These are phyloP conservation scores for Heteractis magnifica DNA, from an alignment of 92 coral and sea anemone genomes.

Conservation along the genomic window DNA sequence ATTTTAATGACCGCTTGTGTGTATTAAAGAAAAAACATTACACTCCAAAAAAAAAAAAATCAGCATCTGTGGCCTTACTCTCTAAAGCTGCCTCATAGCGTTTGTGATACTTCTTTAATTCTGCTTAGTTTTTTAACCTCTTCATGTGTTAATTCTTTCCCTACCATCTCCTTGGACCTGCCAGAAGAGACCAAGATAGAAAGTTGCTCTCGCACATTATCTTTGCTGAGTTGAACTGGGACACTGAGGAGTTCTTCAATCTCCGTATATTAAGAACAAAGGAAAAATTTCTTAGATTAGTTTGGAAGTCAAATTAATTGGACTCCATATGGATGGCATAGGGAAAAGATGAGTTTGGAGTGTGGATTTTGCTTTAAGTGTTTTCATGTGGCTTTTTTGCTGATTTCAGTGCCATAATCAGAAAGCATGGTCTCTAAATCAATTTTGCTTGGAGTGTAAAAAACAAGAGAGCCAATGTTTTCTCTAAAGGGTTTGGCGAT, in stretches of 20 bases:
- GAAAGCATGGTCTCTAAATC: not conserved
- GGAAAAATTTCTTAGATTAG: too few relatives aligned
- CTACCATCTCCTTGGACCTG: slow-evolving; percentile 24
- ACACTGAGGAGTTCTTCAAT: not conserved
- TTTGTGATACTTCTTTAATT: slow-evolving; percentile 5
- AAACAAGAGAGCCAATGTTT: not conserved
- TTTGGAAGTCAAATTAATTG: too few relatives aligned
- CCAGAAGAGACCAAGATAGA: slow-evolving; percentile 1
- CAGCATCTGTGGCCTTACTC: slow-evolving; percentile 10
- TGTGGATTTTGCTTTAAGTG: not conserved
- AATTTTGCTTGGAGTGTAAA: not conserved
- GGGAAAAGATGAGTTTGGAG: not conserved
- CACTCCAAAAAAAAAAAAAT: too few relatives aligned
- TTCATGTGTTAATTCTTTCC: slow-evolving; percentile 24
- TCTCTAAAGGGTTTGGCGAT: not conserved
- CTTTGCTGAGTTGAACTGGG: not conserved
- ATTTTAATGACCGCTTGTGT: too few relatives aligned
- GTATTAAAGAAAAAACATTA: too few relatives aligned
- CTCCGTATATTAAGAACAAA: not conserved
- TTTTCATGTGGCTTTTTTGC: not conserved
- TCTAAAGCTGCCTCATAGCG: slow-evolving; percentile 17
- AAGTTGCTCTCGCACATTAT: slow-evolving; percentile 17
- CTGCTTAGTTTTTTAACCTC: slow-evolving; percentile 17
- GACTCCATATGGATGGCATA: not conserved
- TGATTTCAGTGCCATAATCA: not conserved